Percentiles rank a stretch among this genome's conserved stretches.
Evolutionary conservation across 2,888 invertebrate genomes (phyloP).

Genomic region (Sminthurinus aureus): DNA sequence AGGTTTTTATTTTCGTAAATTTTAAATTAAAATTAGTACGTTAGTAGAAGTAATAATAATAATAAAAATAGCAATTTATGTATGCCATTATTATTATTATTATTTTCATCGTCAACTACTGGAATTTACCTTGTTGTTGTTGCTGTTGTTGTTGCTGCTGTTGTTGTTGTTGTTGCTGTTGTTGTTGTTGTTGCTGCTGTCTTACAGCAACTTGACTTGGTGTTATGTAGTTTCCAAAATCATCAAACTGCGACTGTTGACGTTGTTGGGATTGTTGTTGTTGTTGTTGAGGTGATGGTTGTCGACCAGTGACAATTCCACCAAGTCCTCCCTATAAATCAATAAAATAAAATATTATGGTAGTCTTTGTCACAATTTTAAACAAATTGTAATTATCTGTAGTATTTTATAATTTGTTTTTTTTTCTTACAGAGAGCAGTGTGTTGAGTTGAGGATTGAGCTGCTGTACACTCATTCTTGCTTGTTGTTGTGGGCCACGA

Average conservation of each 20-base stretch:
- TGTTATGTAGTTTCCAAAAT: conserved; percentile 32
- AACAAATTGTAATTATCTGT: no score
- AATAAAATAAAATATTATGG: not conserved
- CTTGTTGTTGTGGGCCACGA: conserved; percentile 54
- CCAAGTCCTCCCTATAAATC: conserved; percentile 34
- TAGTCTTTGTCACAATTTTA: not conserved
- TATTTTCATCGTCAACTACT: conserved; percentile 22
- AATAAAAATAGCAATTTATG: not conserved
- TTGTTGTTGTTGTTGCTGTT: conserved; percentile 5
- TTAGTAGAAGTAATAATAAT: no score
- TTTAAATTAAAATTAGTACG: no score
- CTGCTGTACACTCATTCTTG: conserved; percentile 50
- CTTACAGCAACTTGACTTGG: conserved; percentile 17
- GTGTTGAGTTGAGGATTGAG: conserved; percentile 91
- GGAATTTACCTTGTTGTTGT: conserved; percentile 40
- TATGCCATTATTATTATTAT: not conserved
- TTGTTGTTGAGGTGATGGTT: conserved; percentile 42
- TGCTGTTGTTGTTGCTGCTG: conserved; percentile 4
- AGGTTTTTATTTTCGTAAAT: not conserved
- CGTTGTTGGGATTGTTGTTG: conserved; percentile 49
- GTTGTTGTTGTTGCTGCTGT: conserved; percentile 28
- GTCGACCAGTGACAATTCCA: conserved; percentile 8
- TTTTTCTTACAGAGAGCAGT: conserved; percentile 75
- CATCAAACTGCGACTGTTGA: conserved; percentile 52
- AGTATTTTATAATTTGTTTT: no score